phyloP scores from a whole-genome alignment of 2,888 invertebrate genomes.

The Cenopis cana region DNA sequence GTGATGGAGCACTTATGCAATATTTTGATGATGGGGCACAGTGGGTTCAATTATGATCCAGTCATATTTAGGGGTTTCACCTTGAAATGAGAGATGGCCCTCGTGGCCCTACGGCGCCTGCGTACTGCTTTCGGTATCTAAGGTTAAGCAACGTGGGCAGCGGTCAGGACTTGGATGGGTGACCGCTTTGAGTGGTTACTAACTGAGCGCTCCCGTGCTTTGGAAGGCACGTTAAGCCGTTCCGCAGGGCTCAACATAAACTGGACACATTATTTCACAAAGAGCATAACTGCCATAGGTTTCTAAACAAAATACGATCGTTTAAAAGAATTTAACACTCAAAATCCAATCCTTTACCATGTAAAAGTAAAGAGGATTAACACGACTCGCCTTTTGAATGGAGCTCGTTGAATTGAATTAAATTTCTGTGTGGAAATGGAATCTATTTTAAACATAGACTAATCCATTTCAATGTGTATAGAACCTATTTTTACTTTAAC shows the following conservation, averaged over 20 bases:
- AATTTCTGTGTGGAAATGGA: constrained; percentile 11
- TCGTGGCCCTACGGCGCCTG: no score
- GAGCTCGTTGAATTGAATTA: constrained; percentile 20
- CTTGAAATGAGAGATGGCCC: no score
- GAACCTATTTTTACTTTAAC: not conserved
- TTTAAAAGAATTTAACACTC: not conserved
- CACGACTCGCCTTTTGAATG: constrained; percentile 6
- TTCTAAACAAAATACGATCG: not conserved
- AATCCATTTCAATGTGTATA: not conserved
- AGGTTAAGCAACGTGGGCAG: no score
- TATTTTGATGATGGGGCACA: not conserved
- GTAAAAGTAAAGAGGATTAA: constrained; percentile 20
- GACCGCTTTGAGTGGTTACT: no score
- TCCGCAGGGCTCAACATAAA: not conserved
- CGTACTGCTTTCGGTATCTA: no score
- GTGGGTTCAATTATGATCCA: no score
- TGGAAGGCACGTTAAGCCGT: no score
- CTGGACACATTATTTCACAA: not conserved
- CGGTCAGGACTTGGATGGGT: no score
- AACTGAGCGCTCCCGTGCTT: no score
- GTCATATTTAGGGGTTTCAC: no score
- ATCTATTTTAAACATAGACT: constrained; percentile 7
- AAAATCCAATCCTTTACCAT: constrained; percentile 17
- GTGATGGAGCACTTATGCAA: constrained; percentile 3
- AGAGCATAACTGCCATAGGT: not conserved